Evolutionary conservation across 2,113 vertebrate species (phyloP).

Genomic region (Indicator maculatus): DNA sequence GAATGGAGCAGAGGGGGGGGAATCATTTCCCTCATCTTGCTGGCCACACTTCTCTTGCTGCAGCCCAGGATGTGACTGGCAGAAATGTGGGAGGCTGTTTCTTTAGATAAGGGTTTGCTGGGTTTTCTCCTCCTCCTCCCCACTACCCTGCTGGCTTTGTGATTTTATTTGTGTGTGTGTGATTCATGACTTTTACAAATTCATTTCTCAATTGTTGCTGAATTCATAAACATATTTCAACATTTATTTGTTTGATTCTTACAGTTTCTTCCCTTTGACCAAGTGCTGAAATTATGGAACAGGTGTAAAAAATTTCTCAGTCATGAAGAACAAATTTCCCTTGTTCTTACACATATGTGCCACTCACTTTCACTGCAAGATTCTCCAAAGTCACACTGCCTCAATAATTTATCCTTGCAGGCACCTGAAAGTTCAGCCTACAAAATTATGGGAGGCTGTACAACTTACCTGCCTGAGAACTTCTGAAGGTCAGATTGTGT

Average conservation of each 20-base stretch:
- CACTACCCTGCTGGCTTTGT: not conserved
- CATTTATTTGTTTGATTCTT: not conserved
- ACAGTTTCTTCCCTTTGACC: not conserved
- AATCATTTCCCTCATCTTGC: no score
- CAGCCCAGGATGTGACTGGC: no score
- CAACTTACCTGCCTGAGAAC: not conserved
- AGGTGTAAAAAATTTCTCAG: not conserved
- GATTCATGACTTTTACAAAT: not conserved
- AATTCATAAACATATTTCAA: not conserved
- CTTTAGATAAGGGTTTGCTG: not conserved
- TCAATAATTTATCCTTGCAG: not conserved
- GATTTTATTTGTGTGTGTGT: not conserved
- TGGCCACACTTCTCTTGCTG: no score
- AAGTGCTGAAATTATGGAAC: not conserved
- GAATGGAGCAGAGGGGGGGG: no score
- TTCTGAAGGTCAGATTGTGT: not conserved
- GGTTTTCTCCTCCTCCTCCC: not conserved
- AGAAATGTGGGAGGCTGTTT: not conserved
- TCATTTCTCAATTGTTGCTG: not conserved
- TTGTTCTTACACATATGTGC: not conserved
- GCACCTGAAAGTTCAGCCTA: not conserved
- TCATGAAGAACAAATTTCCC: not conserved
- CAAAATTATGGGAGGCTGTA: not conserved
- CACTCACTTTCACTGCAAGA: not conserved
- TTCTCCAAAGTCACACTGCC: not conserved